Conservation (phyloP, 1,140 invertebrate species). For the Drosophila lacertosa region DNA sequence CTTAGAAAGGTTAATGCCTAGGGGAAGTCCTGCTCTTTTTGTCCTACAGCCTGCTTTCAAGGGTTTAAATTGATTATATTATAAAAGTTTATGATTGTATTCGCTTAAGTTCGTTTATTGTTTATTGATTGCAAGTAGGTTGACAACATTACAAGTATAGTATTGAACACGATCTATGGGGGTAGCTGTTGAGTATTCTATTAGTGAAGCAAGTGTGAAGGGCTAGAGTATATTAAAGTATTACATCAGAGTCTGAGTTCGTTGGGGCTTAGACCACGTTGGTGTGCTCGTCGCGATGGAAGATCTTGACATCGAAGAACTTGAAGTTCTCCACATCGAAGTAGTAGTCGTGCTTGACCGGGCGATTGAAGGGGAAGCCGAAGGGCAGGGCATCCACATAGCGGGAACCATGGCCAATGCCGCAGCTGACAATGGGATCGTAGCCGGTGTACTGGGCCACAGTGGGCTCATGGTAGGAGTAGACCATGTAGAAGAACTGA, state of each 20-base stretch:
- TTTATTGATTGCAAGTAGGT: conserved; percentile 26
- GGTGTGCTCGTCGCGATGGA: conserved; percentile 85
- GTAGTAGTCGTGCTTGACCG: conserved; percentile 85
- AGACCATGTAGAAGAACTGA: conserved; percentile 88
- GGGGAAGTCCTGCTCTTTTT: neutral
- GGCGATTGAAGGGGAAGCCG: conserved; percentile 89
- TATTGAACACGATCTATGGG: conserved; percentile 33
- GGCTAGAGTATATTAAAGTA: conserved; percentile 26
- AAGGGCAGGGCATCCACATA: conserved; percentile 85
- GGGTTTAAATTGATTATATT: too few species aligned
- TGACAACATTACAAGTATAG: conserved; percentile 15
- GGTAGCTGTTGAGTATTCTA: conserved; percentile 19
- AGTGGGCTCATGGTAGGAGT: conserved; percentile 84
- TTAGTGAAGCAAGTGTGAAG: neutral
- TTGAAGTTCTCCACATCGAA: conserved; percentile 88
- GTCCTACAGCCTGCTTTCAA: too few species aligned
- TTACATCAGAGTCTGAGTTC: conserved; percentile 66
- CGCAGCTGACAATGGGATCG: conserved; percentile 75
- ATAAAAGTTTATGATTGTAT: neutral
- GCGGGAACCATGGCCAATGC: conserved; percentile 83
- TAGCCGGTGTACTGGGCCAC: conserved; percentile 71
- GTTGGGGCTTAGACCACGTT: conserved; percentile 58
- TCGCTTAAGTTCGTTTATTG: conserved; percentile 33
- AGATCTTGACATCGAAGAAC: conserved; percentile 87
- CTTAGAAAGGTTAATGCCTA: neutral